Percentiles rank a stretch among this genome's conserved stretches.
These are phyloP conservation scores for Pterocles burchelli DNA, from an alignment of 2,113 vertebrate genomes.

Conservation along the genomic window DNA sequence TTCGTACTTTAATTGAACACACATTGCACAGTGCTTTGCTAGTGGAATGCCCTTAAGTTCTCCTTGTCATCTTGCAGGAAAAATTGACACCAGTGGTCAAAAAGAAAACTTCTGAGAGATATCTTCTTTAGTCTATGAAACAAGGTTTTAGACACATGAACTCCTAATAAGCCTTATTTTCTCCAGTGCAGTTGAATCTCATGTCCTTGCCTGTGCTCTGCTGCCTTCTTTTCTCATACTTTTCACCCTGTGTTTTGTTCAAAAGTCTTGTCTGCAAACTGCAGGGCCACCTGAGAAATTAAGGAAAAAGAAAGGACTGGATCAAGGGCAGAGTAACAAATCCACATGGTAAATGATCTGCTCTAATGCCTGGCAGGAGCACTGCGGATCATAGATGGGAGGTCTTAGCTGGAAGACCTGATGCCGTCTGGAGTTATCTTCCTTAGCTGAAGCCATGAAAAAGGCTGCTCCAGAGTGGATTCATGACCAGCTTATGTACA, in stretches of 20 bases:
- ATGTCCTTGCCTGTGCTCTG: neutral
- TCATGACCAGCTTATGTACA: neutral
- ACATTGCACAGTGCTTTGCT: neutral
- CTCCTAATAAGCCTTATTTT: neutral
- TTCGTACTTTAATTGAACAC: neutral
- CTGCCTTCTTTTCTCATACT: neutral
- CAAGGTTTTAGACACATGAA: neutral
- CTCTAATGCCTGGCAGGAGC: neutral
- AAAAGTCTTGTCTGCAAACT: neutral
- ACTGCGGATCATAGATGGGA: neutral
- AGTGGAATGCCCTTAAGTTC: neutral
- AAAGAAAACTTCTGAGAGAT: neutral
- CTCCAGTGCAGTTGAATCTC: neutral
- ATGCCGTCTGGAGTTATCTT: neutral
- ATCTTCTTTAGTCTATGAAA: neutral
- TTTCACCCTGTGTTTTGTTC: neutral
- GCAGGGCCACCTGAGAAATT: neutral
- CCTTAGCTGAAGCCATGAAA: neutral
- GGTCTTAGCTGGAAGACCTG: neutral
- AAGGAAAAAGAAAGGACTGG: neutral
- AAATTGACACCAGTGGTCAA: neutral
- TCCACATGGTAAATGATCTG: neutral
- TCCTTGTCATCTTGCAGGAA: neutral
- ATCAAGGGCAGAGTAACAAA: constrained; percentile 1
- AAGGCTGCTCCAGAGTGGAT: neutral